Conservation (phyloP, 1,140 invertebrate genomes). For the Dinoponera quadriceps region DNA sequence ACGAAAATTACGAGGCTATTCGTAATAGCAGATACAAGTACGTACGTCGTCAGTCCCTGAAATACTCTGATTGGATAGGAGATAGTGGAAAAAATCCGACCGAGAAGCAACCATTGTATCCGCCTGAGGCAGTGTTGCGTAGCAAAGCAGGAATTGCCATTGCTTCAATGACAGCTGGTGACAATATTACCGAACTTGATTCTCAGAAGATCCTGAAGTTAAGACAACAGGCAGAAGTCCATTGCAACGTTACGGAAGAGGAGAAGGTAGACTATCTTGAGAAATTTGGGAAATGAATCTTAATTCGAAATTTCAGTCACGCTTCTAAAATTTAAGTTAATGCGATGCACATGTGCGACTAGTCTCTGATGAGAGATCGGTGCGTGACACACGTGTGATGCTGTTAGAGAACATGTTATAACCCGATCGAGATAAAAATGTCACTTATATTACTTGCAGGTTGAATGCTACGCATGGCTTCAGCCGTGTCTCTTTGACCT, state of each 20-base stretch:
- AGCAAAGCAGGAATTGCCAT: slow-evolving; percentile 85
- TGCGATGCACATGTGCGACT: too few species aligned
- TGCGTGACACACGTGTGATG: too few species aligned
- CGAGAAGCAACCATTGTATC: slow-evolving; percentile 78
- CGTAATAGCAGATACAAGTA: slow-evolving; percentile 91
- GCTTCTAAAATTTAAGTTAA: not conserved
- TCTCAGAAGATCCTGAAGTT: slow-evolving; percentile 79
- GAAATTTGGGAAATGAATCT: not conserved
- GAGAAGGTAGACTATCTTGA: slow-evolving; percentile 66
- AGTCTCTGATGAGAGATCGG: too few species aligned
- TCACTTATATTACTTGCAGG: slow-evolving; percentile 62
- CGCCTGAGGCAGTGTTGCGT: slow-evolving; percentile 83
- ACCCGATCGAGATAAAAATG: not conserved
- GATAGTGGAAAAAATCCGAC: slow-evolving; percentile 82
- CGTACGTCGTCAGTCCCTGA: slow-evolving; percentile 87
- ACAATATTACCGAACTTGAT: slow-evolving; percentile 75
- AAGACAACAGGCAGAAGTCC: slow-evolving; percentile 83
- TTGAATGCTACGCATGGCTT: slow-evolving; percentile 85
- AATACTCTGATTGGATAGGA: slow-evolving; percentile 88
- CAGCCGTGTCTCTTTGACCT: slow-evolving; percentile 92
- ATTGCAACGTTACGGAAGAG: slow-evolving; percentile 75
- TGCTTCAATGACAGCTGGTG: slow-evolving; percentile 67
- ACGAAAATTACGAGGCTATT: slow-evolving; percentile 87
- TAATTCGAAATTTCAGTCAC: not conserved
- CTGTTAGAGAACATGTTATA: too few species aligned